Evolutionary conservation across 2,797 vertebrate species (phyloP).

Genomic region (Carduelis carduelis): DNA sequence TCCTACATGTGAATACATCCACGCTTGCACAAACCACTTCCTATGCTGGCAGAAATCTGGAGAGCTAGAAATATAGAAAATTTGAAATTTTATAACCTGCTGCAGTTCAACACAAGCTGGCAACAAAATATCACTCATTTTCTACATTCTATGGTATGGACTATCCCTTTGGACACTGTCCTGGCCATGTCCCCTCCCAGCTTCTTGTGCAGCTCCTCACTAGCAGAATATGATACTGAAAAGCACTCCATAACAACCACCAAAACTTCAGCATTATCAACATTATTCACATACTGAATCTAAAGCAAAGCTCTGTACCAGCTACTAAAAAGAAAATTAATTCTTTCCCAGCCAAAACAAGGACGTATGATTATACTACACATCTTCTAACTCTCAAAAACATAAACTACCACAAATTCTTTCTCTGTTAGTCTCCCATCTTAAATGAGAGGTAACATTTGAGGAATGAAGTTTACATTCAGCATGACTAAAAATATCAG

Average conservation of each 20-base stretch:
- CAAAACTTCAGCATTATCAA: background rate
- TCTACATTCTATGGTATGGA: rapidly evolving
- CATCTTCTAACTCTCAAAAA: background rate
- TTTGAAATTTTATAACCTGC: background rate
- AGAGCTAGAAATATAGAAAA: background rate
- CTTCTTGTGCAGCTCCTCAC: background rate
- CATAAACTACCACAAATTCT: background rate
- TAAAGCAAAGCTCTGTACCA: background rate
- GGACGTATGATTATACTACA: background rate
- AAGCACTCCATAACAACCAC: background rate
- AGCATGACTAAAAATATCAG: background rate
- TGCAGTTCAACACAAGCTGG: background rate
- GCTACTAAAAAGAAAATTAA: background rate
- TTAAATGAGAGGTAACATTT: background rate
- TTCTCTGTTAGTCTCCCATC: background rate
- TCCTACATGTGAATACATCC: background rate
- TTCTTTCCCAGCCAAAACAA: background rate
- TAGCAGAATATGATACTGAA: background rate
- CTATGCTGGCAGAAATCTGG: background rate
- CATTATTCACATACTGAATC: background rate
- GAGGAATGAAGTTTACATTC: background rate
- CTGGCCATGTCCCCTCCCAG: background rate
- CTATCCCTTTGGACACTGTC: background rate
- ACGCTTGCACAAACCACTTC: background rate
- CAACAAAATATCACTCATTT: background rate